Conservation (phyloP, 2,113 vertebrate genomes). For the Telmatochromis brichardi region DNA sequence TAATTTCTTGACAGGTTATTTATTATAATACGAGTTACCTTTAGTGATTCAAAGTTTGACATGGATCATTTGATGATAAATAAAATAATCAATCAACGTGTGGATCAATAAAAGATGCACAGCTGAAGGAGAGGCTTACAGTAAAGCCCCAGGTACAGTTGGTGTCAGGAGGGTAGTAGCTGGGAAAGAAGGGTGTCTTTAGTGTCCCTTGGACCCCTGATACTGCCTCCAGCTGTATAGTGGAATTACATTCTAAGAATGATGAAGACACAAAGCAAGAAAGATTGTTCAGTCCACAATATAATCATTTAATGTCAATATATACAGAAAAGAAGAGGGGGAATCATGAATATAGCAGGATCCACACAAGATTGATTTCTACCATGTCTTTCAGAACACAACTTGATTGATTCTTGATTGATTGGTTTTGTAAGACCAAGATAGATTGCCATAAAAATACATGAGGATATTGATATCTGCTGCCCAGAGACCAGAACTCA, state of each 20-base stretch:
- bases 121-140: constrained; percentile 60
- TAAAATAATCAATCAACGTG: rapidly evolving
- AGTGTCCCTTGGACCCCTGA: constrained; percentile 77
- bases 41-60: not conserved
- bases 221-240: constrained; percentile 65
- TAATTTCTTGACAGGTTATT: not conserved
- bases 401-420: not conserved
- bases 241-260: constrained; percentile 75
- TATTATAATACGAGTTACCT: not conserved
- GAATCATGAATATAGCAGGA: not conserved
- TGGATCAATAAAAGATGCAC: not conserved
- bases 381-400: not conserved
- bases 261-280: not conserved
- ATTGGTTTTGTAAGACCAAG: not conserved
- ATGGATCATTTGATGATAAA: not conserved
- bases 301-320: not conserved
- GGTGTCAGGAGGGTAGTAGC: constrained; percentile 86
- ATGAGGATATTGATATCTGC: not conserved
- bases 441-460: not conserved
- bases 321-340: not conserved
- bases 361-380: not conserved
- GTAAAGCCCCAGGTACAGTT: constrained; percentile 88
- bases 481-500: not conserved
- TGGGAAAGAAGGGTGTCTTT: constrained; percentile 85
- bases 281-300: not conserved